Percentiles rank a stretch among this genome's conserved stretches.
Conservation (phyloP, 1,140 invertebrate genomes). For the Centruroides vittatus region DNA sequence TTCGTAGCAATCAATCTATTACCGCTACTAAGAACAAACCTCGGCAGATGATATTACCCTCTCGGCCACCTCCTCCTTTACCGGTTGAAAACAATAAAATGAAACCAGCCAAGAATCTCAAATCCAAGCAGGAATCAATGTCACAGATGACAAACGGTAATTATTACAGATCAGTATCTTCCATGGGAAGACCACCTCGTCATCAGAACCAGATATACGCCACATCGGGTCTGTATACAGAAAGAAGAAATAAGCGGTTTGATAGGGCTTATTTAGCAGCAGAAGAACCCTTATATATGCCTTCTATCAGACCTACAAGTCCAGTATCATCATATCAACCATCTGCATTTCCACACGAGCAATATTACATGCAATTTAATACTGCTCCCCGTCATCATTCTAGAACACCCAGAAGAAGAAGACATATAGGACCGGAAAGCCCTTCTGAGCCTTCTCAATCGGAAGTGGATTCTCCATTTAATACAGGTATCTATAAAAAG, state of each 20-base stretch:
- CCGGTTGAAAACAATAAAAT: constrained; percentile 11
- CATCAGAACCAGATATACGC: constrained; percentile 12
- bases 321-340: constrained; percentile 45
- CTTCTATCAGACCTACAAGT: constrained; percentile 36
- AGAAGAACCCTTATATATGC: constrained; percentile 47
- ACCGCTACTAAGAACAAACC: constrained; percentile 30
- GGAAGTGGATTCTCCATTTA: constrained; percentile 52
- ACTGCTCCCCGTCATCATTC: constrained; percentile 10
- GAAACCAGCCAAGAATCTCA: background rate
- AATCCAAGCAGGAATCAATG: background rate
- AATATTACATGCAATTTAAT: constrained; percentile 21
- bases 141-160: background rate
- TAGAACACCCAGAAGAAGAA: background rate
- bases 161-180: constrained; percentile 10
- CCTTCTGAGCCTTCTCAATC: background rate
- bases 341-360: constrained; percentile 43
- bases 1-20: constrained; percentile 47
- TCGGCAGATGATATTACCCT: constrained; percentile 57
- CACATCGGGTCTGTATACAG: constrained; percentile 11
- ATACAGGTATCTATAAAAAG: constrained; percentile 71
- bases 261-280: constrained; percentile 17
- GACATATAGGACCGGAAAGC: background rate
- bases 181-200: constrained; percentile 19
- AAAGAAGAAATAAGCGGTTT: constrained; percentile 7
- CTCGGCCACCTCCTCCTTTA: constrained; percentile 39